Base-by-base conservation (phyloP, 2,113 vertebrate species). In the Pygoscelis adeliae region DNA sequence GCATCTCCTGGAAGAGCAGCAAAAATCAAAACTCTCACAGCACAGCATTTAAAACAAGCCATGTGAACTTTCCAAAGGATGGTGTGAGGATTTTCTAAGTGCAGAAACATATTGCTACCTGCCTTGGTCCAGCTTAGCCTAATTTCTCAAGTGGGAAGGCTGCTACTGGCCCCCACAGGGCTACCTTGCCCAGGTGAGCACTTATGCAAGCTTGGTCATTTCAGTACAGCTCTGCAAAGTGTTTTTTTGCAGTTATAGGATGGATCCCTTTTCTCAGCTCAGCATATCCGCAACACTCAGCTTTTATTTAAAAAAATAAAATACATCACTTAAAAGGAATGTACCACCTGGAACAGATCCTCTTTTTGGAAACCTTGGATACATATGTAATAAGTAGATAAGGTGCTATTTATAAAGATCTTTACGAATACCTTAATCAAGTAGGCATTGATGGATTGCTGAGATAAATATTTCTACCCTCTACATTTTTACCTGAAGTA, bases 371-470 rank as follows among this genome's bases (percentile, higher is more conserved):
- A 82, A 53, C 20, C 27, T 46, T 85, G 38, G 20, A 63, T 71
- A 30, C 26, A 8, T 32, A 56, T 17, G 18, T 53, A 81, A 32
- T 21, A 67, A 71, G 73, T 34, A 82, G 65, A 82, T 58, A 82
- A 42, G 25, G 8, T 66, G 5, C 15, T 89, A 49, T 85, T 95
- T 87, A 63, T 70, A 72, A 89, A 84, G 65, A 26, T 53, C 23
- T 30, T 90, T 91, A 87, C 96, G 74, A 97, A 94, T 90, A 95
- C 67, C 66, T 94, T 92, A 91, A 97, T 94, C 91, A 97, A 97
- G 92, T 21, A 52, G 19, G 11, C 77, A 95, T 90, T 97, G 92
- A 96, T 66, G 81, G 82, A 94, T 83, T 70, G 38, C 30, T 67
- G 46, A 93, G 69, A 67, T 42, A 94, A 90, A 72, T 65, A 95